Conservation (phyloP, 2,888 invertebrate species). For the Nephrotoma flavescens region DNA sequence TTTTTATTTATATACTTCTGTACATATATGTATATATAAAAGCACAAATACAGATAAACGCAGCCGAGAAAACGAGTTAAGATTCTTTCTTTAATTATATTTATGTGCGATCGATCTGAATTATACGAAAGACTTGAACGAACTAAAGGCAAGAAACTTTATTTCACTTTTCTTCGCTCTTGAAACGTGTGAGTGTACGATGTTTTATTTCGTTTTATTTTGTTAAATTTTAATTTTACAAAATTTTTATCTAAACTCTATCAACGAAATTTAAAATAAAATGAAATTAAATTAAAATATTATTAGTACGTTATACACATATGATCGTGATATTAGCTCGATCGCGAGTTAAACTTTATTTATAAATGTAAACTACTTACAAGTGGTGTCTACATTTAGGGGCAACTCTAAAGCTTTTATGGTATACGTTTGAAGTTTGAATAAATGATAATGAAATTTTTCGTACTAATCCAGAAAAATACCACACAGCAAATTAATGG, state of each 20-base stretch:
- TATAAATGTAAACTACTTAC: neutral
- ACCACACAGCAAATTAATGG: too few species aligned
- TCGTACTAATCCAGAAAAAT: too few species aligned
- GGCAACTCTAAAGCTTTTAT: neutral
- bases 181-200: neutral
- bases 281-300: neutral
- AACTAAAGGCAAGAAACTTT: slow-evolving; percentile 3
- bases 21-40: neutral
- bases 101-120: neutral
- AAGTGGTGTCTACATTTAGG: neutral
- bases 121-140: slow-evolving; percentile 1
- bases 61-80: neutral
- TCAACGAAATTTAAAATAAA: neutral
- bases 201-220: neutral
- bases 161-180: slow-evolving; percentile 1
- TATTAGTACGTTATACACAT: neutral
- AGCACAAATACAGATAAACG: neutral
- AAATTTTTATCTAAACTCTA: neutral
- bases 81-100: neutral
- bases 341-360: too few species aligned
- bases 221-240: neutral
- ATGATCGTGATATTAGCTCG: too few species aligned
- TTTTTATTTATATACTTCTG: neutral
- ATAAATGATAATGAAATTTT: too few species aligned
- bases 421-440: too few species aligned